These are phyloP conservation scores for Presbytis comata DNA, from an alignment of 2,797 vertebrate genomes.

Conservation along the genomic window DNA sequence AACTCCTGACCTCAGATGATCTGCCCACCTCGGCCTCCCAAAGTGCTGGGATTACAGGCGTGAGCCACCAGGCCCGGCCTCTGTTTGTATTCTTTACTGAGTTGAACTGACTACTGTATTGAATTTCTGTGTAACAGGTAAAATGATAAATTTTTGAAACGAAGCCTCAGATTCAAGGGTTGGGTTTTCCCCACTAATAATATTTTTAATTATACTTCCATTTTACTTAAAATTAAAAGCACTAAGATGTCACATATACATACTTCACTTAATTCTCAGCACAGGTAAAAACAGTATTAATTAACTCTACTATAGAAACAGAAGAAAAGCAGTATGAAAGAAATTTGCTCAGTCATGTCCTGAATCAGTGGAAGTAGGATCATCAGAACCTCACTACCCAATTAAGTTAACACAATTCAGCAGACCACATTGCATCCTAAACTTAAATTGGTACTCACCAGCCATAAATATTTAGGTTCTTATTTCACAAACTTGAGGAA, in stretches of 20 bases:
- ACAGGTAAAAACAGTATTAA: not conserved
- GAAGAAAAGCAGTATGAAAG: not conserved
- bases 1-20: too few species aligned
- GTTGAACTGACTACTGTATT: too few species aligned
- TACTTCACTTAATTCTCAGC: not conserved
- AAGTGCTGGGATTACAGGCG: too few species aligned
- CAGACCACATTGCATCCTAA: not conserved
- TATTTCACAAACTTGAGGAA: not conserved
- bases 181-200: not conserved
- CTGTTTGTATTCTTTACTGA: not conserved
- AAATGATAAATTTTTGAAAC: not conserved
- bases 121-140: not conserved
- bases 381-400: not conserved
- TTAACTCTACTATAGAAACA: not conserved
- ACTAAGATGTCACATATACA: not conserved
- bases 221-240: slow-evolving; percentile 13
- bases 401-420: not conserved
- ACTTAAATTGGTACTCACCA: not conserved
- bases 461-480: not conserved
- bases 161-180: not conserved
- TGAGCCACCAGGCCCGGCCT: not conserved
- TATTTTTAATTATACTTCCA: not conserved
- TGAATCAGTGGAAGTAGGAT: not conserved
- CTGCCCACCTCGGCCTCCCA: too few species aligned
- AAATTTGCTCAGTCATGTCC: not conserved